Evolutionary conservation across 2,113 vertebrate genomes (phyloP), one percentile per base, ranked within the genome.

Genomic region (Notarius lentiginosus): DNA sequence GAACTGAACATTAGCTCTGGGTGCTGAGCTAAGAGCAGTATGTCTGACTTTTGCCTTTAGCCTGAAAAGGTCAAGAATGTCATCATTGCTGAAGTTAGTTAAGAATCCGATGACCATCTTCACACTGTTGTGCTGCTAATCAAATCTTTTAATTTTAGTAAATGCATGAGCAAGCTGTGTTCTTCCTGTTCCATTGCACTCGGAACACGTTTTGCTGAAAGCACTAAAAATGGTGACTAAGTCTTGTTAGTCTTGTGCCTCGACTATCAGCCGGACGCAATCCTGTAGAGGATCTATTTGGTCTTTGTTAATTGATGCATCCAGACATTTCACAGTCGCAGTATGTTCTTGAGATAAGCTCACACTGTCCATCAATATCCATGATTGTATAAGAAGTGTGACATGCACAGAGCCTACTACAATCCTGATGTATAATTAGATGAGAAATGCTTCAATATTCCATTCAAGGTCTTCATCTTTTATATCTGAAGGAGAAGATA

Each of bases 401-500:
- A 86, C 61, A 20, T 61, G 20, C 66, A 41, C 1, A 79, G 60
- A 79, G 24, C 47, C 24, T 34, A 9, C 24, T 14, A 17, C 27
- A 55, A 79, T 79, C 75, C 75, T 68, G 27, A 41, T 7, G 47
- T 47, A 75, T 83, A 83, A 27, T 55, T 70, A 30, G 8, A 70
- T 14, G 30, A 58, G 30, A 84, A 63, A 63, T 49, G 56, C 63
- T 58, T 79, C 41, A 30, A 27, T 30, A 53, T 85, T 77, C 53
- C 51, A 49, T 61, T 85, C 9, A 6, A 60, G 51, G 53, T 56
- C 65, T 58, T 66, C 30, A 34, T 81, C 55, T 51, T 58, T 34
- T n/a, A 34, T 68, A 86, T 84, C 22, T 70, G 83, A 53, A 20
- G 73, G 18, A 72, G 70, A 73, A 81, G 5, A 49, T n/a, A 83